Conservation (phyloP, 2,797 vertebrate species). For the Melanogrammus aeglefinus region DNA sequence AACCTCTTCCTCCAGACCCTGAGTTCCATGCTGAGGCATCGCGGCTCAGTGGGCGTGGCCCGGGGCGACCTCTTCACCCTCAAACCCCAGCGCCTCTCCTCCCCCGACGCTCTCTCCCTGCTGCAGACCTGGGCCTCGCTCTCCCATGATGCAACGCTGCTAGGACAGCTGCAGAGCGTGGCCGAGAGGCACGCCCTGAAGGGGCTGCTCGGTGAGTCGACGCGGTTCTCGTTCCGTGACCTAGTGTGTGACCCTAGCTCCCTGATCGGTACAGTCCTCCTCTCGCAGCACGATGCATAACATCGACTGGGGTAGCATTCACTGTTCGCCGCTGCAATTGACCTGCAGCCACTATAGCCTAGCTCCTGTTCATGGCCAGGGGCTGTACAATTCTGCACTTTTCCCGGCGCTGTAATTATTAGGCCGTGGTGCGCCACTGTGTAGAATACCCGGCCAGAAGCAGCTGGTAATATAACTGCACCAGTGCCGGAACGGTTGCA, state of each 20-base stretch:
- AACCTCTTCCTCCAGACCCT: slow-evolving; percentile 74
- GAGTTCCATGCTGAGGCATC: slow-evolving; percentile 80
- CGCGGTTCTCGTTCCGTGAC: background rate
- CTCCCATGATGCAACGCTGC: slow-evolving; percentile 64
- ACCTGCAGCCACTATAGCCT: too few relatives aligned
- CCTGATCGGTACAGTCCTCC: background rate
- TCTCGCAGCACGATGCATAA: too few relatives aligned
- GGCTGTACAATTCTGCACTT: too few relatives aligned
- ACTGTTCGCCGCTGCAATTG: too few relatives aligned
- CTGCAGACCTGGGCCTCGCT: slow-evolving; percentile 83
- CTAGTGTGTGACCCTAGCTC: background rate
- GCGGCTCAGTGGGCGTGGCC: slow-evolving; percentile 53
- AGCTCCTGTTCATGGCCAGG: too few relatives aligned
- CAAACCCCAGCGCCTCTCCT: slow-evolving; percentile 72
- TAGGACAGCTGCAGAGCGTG: slow-evolving; percentile 70
- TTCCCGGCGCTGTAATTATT: too few relatives aligned
- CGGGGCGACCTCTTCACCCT: slow-evolving; percentile 71
- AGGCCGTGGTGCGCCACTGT: too few relatives aligned
- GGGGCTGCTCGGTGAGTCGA: slow-evolving; percentile 81
- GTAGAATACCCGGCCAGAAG: too few relatives aligned
- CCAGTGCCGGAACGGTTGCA: too few relatives aligned
- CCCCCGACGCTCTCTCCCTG: slow-evolving; percentile 73
- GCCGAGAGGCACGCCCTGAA: slow-evolving; percentile 72
- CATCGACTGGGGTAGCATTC: too few relatives aligned
- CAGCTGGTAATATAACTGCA: too few relatives aligned